Base-by-base conservation (phyloP, 2,113 vertebrate genomes). In the Pongo abelii region DNA sequence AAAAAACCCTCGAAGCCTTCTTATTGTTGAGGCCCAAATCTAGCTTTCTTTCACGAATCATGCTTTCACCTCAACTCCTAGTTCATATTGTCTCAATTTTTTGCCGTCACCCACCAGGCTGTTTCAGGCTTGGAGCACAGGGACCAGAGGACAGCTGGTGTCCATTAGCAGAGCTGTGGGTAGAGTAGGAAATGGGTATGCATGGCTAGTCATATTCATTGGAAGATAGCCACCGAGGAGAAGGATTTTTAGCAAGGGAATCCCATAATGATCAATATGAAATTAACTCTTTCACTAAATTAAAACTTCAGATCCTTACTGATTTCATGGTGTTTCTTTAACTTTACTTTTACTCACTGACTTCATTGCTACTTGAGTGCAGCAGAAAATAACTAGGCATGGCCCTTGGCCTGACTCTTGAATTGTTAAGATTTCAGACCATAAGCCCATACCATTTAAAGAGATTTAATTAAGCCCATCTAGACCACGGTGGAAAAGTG, bases 91-190 rank as follows among this genome's bases (percentile, higher is more conserved):
- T 79, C 6, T n/a, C 8, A 8, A 0, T 70, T 7, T 48, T 70
- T 5, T 3, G 0, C 6, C 48, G 0, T 55, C 35, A 27, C 1
- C 23, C 20, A 20, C 16, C 38, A 77, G n/a, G 32, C 5, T 38
- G 3, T 32, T 27, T 22, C 48, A n/a, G 48, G 4, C 2, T 64
- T 59, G 23, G 22, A 74, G 43, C 6, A 27, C 4, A n/a, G 5
- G 0, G 4, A 5, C 13, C 8, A n/a, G 11, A 40, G 3, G 2
- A 27, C 1, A 79, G 4, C 1, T 22, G 3, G 11, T 23, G 2
- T 79, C 35, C 0, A 10, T 25, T 86, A 48, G 0, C 11, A 16
- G 12, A 48, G 6, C 23, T 61, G 14, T 18, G 40, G 40, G 8
- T 23, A 84, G 27, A 50, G 8, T 23, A 13, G 6, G 3, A 87